Evolutionary conservation across 1,140 invertebrate species (phyloP), one percentile per base, ranked within the genome.

Genomic region (Drosophila rufa): DNA sequence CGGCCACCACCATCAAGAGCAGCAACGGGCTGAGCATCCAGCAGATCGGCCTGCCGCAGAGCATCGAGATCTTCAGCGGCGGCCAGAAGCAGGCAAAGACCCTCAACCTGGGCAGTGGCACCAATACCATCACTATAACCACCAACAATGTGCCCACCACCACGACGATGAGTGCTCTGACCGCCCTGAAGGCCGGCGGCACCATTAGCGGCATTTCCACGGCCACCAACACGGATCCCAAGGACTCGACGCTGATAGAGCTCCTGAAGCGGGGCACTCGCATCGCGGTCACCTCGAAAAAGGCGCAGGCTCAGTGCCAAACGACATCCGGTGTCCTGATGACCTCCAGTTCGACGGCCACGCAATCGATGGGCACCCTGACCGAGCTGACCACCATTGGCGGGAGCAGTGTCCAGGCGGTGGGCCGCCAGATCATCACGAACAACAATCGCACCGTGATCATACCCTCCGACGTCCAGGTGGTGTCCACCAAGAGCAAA

Each of bases 251-350:
- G 1, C 85, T 95, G 11, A 94, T 95, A 51, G 94, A 95, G 83
- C 82, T 96, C 38, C 91, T 96, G 25, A 95, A 95, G 82, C 94
- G 95, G 59, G 95, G 95, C 12, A 95, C 95, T 14, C 96, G 96
- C 93, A 95, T 96, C 84, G 94, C 95, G 22, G 95, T 95, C n/a
- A 95, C 91, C 38, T 93, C 82, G 5, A 92, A 92, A 71, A 89
- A 83, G 51, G 38, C 75, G 4, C 80, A 91, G 30, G 30, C 75
- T 4, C 82, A 85, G 36, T 42, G 58, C 7, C 83, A 82, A 22
- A 59, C 50, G 4, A 51, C 73, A 22, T 58, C 75, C 8, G 75
- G 81, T 30, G 25, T 81, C 27, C 55, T 83, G 9, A 48, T 85
- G 43, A 74, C 68, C 15, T 50, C 66, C 60, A 87, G 53, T 53